These are phyloP conservation scores for Hyposmocoma kahamanoa DNA, from an alignment of 1,140 invertebrate species.

Conservation along the genomic window DNA sequence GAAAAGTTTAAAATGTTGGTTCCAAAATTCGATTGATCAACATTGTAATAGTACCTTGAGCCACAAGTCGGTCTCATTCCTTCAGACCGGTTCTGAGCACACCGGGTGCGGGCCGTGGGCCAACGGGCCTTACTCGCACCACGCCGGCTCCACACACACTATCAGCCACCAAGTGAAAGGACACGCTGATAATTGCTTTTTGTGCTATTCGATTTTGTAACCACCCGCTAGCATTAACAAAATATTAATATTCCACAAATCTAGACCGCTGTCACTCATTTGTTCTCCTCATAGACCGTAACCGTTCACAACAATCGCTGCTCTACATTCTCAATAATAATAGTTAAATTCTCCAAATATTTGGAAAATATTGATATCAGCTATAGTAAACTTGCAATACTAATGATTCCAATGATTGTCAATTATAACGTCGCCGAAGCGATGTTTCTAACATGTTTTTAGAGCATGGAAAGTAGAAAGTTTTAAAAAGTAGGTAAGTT, in stretches of 20 bases:
- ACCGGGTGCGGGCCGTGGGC: conserved; percentile 47
- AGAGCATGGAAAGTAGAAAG: conserved; percentile 73
- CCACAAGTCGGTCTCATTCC: conserved; percentile 62
- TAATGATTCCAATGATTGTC: conserved; percentile 30
- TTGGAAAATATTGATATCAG: too few species aligned
- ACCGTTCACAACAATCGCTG: too few species aligned
- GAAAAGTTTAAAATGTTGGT: conserved; percentile 36
- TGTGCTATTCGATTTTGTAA: conserved; percentile 60
- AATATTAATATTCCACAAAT: conserved; percentile 20
- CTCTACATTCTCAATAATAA: too few species aligned
- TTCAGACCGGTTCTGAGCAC: conserved; percentile 58
- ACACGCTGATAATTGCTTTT: conserved; percentile 63
- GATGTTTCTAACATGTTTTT: conserved; percentile 66
- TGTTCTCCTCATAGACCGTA: neutral
- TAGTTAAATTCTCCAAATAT: too few species aligned
- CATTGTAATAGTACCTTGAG: conserved; percentile 61
- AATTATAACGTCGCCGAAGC: conserved; percentile 52
- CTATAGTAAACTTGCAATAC: too few species aligned
- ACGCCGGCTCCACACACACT: conserved; percentile 29
- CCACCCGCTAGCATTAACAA: conserved; percentile 26
- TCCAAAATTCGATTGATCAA: conserved; percentile 67
- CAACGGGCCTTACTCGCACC: conserved; percentile 28
- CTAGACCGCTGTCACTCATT: neutral
- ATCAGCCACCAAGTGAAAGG: conserved; percentile 63
- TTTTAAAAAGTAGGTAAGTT: conserved; percentile 62